Conservation (phyloP, 2,888 invertebrate species). For the Marasmarcha lunaedactyla region DNA sequence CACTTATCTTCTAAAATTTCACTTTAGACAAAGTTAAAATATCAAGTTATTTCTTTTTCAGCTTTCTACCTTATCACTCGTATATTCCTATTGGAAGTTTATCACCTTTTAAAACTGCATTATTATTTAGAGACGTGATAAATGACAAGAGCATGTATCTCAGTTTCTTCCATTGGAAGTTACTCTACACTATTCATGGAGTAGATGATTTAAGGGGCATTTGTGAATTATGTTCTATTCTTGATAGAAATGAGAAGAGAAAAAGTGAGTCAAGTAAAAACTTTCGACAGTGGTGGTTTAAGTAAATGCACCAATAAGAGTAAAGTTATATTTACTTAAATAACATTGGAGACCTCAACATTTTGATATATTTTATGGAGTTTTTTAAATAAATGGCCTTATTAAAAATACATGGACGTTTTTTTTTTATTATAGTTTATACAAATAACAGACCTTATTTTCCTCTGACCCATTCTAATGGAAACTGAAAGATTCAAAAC, state of each 20-base stretch:
- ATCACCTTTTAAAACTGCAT: too few relatives aligned
- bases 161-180: conserved; percentile 35
- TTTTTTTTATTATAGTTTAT: too few relatives aligned
- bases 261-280: conserved; percentile 17
- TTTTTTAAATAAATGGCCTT: too few relatives aligned
- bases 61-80: conserved; percentile 45
- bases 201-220: conserved; percentile 25
- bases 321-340: too few relatives aligned
- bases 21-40: not conserved
- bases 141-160: conserved; percentile 26
- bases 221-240: conserved; percentile 34
- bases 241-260: conserved; percentile 25
- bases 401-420: too few relatives aligned
- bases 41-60: conserved; percentile 19
- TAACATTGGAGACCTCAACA: conserved; percentile 16
- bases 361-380: not conserved
- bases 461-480: too few relatives aligned
- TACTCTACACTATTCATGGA: conserved; percentile 28
- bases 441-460: too few relatives aligned
- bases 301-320: too few relatives aligned
- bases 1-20: too few relatives aligned
- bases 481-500: too few relatives aligned
- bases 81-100: too few relatives aligned
- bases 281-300: conserved; percentile 51
- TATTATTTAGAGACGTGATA: conserved; percentile 27